Conservation (phyloP, 2,113 vertebrate species). For the Siniperca knerii region DNA sequence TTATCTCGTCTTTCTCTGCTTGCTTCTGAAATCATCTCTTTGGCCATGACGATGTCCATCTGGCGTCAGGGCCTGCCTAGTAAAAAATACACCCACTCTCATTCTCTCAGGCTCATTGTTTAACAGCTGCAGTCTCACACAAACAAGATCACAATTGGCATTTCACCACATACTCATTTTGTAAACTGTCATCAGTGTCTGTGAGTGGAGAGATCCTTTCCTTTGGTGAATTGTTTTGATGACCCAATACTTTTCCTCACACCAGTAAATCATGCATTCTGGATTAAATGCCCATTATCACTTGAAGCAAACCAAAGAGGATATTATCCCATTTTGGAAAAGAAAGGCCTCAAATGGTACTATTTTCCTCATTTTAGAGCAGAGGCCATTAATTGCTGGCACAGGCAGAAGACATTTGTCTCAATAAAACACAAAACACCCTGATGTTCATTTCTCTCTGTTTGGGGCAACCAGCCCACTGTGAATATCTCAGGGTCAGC, state of each 20-base stretch:
- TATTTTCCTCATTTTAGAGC: constrained; percentile 68
- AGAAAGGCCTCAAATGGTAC: constrained; percentile 52
- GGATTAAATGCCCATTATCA: constrained; percentile 66
- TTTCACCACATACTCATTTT: constrained; percentile 58
- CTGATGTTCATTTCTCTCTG: constrained; percentile 76
- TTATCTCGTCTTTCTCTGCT: constrained; percentile 32
- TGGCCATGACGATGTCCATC: constrained; percentile 60
- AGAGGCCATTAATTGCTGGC: constrained; percentile 79
- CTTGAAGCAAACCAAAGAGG: constrained; percentile 41
- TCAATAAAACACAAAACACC: constrained; percentile 82
- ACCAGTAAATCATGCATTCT: constrained; percentile 51
- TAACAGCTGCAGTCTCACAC: constrained; percentile 45
- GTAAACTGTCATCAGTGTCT: constrained; percentile 54
- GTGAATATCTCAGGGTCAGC: constrained; percentile 77
- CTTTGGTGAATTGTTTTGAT: constrained; percentile 59
- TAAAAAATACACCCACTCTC: constrained; percentile 27
- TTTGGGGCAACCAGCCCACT: constrained; percentile 70
- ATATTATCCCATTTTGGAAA: constrained; percentile 61
- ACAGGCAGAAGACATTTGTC: constrained; percentile 81
- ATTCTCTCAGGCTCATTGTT: constrained; percentile 53
- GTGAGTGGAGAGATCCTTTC: constrained; percentile 34
- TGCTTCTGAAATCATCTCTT: constrained; percentile 56
- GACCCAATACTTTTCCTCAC: constrained; percentile 52
- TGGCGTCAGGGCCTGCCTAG: constrained; percentile 35
- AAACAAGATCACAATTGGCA: constrained; percentile 58